Evolutionary conservation across 2,888 invertebrate species (phyloP).

Genomic region (Epinotia brunnichana): DNA sequence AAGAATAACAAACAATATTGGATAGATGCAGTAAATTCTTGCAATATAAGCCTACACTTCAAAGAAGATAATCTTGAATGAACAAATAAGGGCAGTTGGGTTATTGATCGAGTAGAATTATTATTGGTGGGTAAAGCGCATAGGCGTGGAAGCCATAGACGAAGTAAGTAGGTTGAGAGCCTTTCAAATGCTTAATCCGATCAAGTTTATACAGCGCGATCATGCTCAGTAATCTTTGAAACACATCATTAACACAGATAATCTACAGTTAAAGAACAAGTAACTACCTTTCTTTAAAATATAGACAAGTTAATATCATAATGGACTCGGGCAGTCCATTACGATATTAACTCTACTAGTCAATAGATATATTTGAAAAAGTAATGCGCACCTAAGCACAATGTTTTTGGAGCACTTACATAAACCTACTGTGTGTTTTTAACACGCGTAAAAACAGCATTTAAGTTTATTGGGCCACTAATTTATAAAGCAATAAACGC

Average conservation of each 20-base stretch:
- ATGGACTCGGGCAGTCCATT: not conserved
- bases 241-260: constrained; percentile 24
- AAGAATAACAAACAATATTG: constrained; percentile 57
- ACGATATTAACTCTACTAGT: no score
- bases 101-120: constrained; percentile 48
- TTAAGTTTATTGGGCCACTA: constrained; percentile 56
- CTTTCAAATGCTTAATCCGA: constrained; percentile 62
- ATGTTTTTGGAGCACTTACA: constrained; percentile 66
- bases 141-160: constrained; percentile 65
- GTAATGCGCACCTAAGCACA: constrained; percentile 62
- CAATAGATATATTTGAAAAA: no score
- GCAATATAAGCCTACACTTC: constrained; percentile 35
- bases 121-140: constrained; percentile 49
- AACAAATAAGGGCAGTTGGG: constrained; percentile 36
- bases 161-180: constrained; percentile 68
- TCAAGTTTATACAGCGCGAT: constrained; percentile 51
- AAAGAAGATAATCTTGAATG: constrained; percentile 29
- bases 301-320: not conserved
- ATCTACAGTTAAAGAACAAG: constrained; percentile 21
- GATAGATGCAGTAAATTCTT: constrained; percentile 35
- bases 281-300: not conserved
- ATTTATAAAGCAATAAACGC: constrained; percentile 58
- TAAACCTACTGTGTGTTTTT: constrained; percentile 60
- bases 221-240: constrained; percentile 40
- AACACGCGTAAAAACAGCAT: constrained; percentile 57